Base-by-base conservation (phyloP, 2,888 invertebrate genomes). In the Xestia xanthographa region DNA sequence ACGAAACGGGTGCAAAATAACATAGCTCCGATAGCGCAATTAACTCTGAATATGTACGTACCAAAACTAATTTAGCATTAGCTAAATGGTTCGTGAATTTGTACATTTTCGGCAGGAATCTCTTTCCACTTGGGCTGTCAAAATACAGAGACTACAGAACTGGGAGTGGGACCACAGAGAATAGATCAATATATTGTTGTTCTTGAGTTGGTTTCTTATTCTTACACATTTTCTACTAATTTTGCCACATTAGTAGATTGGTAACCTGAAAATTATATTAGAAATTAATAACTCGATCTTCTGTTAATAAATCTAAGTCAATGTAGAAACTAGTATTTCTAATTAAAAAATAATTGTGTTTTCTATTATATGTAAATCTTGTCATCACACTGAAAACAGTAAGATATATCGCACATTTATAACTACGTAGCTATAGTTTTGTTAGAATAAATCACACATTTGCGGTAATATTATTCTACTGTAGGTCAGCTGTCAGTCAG, bases 81-180 rank as follows among this genome's bases (percentile, higher is more conserved):
- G 93, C 82, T 92, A 96, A 91, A 92, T 94, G 92, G 86, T 93
- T 95, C 82, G 94, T 93, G 92, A 96, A 94, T 96, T 93, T 95
- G 84, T 94, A 95, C 96, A 96, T 96, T 96, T 96, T 96, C 94
- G 94, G 93, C 93, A 94, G 92, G 91, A 93, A 93, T 91, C 92
- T 92, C 93, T 91, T 90, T 92, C 90, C 91, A 92, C 93, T 93
- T 89, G 92, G 91, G 91, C 93, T 94, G 95, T 95, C 95, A 95
- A 93, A 94, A 92, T 88, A 92, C 94, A 91, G 95, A 92, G 90
- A 93, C 92, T 90, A 89, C 20, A 76, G 78, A 77, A 69, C 34
- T 62, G 48, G 71, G 65, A 69, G 29, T 62, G 48, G 71, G 65
- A 74, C 75, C 84, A 88, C 76, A 75, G 83, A 87, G 71, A 82